Conservation (phyloP, 2,888 invertebrate genomes). For the Idaea biselata region DNA sequence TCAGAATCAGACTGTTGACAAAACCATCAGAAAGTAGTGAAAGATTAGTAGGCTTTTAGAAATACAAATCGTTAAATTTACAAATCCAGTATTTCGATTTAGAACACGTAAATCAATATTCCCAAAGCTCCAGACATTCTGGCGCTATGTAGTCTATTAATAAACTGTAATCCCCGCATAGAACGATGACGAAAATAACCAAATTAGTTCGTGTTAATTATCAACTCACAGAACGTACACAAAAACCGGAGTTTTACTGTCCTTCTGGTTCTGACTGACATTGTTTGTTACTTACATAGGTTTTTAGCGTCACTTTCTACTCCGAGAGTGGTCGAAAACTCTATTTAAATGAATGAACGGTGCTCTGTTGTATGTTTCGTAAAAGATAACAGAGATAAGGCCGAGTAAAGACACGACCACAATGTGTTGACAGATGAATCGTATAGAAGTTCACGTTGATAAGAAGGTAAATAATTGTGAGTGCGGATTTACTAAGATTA, state of each 20-base stretch:
- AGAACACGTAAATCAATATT: no score
- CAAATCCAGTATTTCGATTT: no score
- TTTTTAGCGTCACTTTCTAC: background rate
- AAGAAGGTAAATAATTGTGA: no score
- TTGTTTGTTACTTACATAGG: background rate
- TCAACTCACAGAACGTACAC: background rate
- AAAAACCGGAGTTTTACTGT: background rate
- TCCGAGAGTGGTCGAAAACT: background rate
- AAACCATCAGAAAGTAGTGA: background rate
- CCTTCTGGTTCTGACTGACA: background rate
- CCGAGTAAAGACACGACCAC: background rate
- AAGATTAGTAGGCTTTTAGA: background rate
- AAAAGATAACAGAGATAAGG: background rate
- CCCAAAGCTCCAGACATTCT: no score
- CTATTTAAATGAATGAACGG: background rate
- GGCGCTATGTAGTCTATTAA: background rate
- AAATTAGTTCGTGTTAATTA: background rate
- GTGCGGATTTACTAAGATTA: no score
- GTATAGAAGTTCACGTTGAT: no score
- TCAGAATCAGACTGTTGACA: background rate
- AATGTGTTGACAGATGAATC: no score
- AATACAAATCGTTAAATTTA: no score
- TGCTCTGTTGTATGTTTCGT: background rate
- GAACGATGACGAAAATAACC: background rate
- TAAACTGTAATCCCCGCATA: background rate